Evolutionary conservation across 1,140 invertebrate genomes (phyloP).

Genomic region (Halesus radiatus): DNA sequence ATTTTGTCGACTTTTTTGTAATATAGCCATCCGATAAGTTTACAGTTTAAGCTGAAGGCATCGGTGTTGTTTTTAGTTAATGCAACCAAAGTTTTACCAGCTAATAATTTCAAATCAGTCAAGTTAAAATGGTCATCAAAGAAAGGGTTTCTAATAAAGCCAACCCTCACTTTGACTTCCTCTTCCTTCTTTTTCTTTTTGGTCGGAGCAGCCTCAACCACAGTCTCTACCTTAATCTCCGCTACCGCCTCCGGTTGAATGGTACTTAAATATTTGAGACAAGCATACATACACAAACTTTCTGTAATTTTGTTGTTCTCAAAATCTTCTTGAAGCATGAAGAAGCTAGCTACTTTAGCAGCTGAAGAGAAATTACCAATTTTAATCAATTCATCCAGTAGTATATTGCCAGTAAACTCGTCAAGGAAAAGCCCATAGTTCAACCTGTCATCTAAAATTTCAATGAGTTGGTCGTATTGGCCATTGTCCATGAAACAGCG

Average conservation of each 20-base stretch:
- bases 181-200: conserved; percentile 69
- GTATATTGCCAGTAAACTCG: conserved; percentile 80
- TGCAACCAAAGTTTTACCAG: conserved; percentile 84
- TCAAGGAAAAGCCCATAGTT: conserved; percentile 94
- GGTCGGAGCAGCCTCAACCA: conserved; percentile 61
- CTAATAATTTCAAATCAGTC: conserved; percentile 74
- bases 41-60: conserved; percentile 74
- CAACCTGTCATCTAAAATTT: conserved; percentile 83
- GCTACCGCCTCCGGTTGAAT: conserved; percentile 65
- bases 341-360: conserved; percentile 80
- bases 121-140: conserved; percentile 93
- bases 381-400: conserved; percentile 87
- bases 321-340: conserved; percentile 93
- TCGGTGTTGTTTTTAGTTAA: conserved; percentile 71
- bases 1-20: conserved; percentile 79
- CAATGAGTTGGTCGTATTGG: conserved; percentile 75
- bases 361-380: conserved; percentile 79
- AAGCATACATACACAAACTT: conserved; percentile 80
- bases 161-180: conserved; percentile 83
- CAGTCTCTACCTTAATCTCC: conserved; percentile 60
- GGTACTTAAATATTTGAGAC: conserved; percentile 80
- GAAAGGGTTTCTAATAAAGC: conserved; percentile 83
- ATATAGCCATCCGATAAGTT: conserved; percentile 78
- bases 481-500: conserved; percentile 75
- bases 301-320: conserved; percentile 77